Conservation (phyloP, 2,888 invertebrate species). For the Pammene aurita region DNA sequence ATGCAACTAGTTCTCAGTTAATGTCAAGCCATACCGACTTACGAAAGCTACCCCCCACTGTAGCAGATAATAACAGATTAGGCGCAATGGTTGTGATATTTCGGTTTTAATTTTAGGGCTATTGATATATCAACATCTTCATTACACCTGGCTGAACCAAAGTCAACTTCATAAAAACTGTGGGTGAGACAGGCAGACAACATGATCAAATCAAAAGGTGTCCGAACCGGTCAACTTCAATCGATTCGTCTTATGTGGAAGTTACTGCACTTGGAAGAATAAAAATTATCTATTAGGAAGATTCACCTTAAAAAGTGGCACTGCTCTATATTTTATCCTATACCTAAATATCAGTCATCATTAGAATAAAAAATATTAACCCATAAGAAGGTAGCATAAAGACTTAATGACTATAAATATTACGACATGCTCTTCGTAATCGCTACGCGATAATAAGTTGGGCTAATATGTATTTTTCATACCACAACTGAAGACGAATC, state of each 20-base stretch:
- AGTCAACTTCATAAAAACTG: neutral
- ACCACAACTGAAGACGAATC: conserved; percentile 26
- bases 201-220: neutral
- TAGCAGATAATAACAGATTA: conserved; percentile 2
- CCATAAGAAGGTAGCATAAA: conserved; percentile 1
- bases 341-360: conserved; percentile 17
- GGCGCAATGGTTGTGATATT: neutral
- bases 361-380: conserved; percentile 10
- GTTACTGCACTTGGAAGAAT: neutral
- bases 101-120: conserved; percentile 1
- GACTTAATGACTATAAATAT: conserved; percentile 2
- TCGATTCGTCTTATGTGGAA: conserved; percentile 21
- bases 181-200: neutral
- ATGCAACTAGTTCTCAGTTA: neutral
- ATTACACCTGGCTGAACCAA: neutral
- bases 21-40: neutral
- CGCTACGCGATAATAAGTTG: conserved; percentile 19
- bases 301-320: conserved; percentile 20
- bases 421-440: conserved; percentile 5
- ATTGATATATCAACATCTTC: neutral
- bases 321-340: conserved; percentile 16
- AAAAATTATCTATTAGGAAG: conserved; percentile 14
- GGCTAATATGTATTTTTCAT: neutral
- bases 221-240: conserved; percentile 3
- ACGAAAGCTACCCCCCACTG: neutral